phyloP scores from a whole-genome alignment of 2,888 invertebrate genomes.

The Nemotelus pantherinus region DNA sequence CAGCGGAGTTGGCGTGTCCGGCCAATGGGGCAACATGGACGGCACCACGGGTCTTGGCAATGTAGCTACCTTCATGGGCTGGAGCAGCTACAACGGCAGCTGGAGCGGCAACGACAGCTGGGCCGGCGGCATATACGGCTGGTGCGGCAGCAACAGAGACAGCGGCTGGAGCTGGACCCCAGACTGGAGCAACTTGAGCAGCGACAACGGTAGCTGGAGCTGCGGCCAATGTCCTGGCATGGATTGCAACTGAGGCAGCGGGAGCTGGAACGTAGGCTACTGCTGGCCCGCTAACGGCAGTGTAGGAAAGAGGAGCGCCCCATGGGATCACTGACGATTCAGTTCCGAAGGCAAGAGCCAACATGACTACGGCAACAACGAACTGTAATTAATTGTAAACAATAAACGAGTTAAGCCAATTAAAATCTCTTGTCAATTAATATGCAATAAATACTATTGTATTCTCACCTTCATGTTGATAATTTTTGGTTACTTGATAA shows the following conservation, averaged over 20 bases:
- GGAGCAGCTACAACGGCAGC: slow-evolving; percentile 18
- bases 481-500: slow-evolving; percentile 29
- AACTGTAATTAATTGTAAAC: slow-evolving; percentile 43
- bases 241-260: slow-evolving; percentile 28
- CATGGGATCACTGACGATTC: slow-evolving; percentile 44
- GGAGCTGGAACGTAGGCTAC: slow-evolving; percentile 36
- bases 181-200: slow-evolving; percentile 16
- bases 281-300: slow-evolving; percentile 54
- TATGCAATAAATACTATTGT: not conserved
- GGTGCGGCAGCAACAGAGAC: slow-evolving; percentile 7
- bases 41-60: slow-evolving; percentile 69
- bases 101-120: not conserved
- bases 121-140: slow-evolving; percentile 19
- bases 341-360: slow-evolving; percentile 47
- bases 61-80: slow-evolving; percentile 61
- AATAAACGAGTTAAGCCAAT: not conserved
- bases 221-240: slow-evolving; percentile 52
- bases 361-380: slow-evolving; percentile 46
- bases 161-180: slow-evolving; percentile 18
- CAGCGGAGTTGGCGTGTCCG: slow-evolving; percentile 65
- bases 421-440: not conserved
- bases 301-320: slow-evolving; percentile 51
- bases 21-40: slow-evolving; percentile 68
- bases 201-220: slow-evolving; percentile 4
- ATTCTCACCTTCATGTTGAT: slow-evolving; percentile 39